Evolutionary conservation across 2,797 vertebrate species (phyloP).

Genomic region (Synanceia verrucosa): DNA sequence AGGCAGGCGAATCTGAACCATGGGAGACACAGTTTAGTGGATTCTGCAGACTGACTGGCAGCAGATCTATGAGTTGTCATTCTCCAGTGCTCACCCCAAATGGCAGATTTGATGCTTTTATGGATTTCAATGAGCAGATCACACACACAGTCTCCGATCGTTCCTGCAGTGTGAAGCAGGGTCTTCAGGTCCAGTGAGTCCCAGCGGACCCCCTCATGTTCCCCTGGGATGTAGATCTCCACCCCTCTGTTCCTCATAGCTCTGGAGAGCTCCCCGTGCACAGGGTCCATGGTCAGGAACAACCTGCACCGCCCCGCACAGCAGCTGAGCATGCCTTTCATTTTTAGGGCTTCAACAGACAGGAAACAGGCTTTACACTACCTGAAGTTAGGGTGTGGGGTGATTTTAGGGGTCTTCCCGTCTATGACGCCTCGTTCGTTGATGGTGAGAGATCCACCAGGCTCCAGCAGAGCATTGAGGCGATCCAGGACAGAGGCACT

Average conservation of each 20-base stretch:
- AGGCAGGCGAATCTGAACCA: conserved; percentile 86
- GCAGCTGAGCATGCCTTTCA: background rate
- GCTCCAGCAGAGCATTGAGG: conserved; percentile 95
- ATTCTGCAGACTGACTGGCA: background rate
- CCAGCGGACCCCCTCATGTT: conserved; percentile 81
- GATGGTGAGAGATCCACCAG: conserved; percentile 91
- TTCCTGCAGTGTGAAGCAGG: conserved; percentile 88
- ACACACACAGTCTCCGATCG: conserved; percentile 89
- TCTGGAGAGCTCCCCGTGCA: conserved; percentile 95
- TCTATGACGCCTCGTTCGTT: conserved; percentile 95
- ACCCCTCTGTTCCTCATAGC: conserved; percentile 98
- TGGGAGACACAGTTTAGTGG: background rate
- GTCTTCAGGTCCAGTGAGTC: conserved; percentile 90
- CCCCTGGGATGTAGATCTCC: conserved; percentile 92
- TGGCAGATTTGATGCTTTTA: conserved; percentile 80
- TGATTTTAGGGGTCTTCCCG: conserved; percentile 88
- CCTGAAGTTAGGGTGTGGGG: conserved; percentile 96
- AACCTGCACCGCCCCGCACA: conserved; percentile 77
- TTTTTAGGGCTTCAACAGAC: background rate
- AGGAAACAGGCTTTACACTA: conserved; percentile 42
- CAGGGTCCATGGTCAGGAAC: conserved; percentile 96
- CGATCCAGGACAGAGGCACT: conserved; percentile 97
- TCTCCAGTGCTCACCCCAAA: conserved; percentile 84
- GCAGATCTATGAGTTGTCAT: background rate
- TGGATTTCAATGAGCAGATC: conserved; percentile 89